These are phyloP conservation scores for Drosophila hydei DNA, from an alignment of 1,140 invertebrate species.

Conservation along the genomic window DNA sequence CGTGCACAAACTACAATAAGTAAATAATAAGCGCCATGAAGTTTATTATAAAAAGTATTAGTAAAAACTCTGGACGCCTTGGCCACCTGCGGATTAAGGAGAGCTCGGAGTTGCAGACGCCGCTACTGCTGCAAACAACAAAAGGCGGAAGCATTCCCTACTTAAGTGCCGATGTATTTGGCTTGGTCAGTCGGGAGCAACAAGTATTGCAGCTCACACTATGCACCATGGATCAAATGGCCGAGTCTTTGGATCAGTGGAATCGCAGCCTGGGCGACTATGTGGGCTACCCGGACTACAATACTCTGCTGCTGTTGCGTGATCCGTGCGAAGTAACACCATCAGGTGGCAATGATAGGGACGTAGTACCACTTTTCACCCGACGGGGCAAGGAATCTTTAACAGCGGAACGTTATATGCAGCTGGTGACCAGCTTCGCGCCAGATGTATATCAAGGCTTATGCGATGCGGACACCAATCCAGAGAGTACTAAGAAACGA, in stretches of 20 bases:
- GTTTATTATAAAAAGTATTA: conserved; percentile 85
- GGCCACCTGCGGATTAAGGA: conserved; percentile 84
- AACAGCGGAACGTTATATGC: conserved; percentile 87
- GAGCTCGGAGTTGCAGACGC: conserved; percentile 39
- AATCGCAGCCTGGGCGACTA: conserved; percentile 85
- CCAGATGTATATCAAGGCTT: conserved; percentile 92
- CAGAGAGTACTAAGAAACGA: conserved; percentile 88
- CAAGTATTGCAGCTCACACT: conserved; percentile 86
- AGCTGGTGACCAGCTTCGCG: conserved; percentile 89
- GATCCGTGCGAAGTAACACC: conserved; percentile 87
- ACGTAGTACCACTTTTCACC: conserved; percentile 89
- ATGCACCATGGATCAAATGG: conserved; percentile 85
- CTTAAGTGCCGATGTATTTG: conserved; percentile 87
- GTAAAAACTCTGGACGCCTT: conserved; percentile 85
- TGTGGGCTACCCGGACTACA: conserved; percentile 86
- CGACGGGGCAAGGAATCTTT: conserved; percentile 89
- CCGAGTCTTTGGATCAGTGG: conserved; percentile 85
- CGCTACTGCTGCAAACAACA: conserved; percentile 66
- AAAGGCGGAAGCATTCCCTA: conserved; percentile 88
- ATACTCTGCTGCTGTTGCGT: conserved; percentile 87
- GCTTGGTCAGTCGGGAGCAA: conserved; percentile 84
- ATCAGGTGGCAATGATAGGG: conserved; percentile 88
- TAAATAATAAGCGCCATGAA: conserved; percentile 84
- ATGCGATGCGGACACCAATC: conserved; percentile 91
- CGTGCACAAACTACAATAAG: conserved; percentile 40